A percentile compares a stretch with the other conserved stretches of the same genome.
Conservation (phyloP, 2,113 vertebrate genomes). For the Protobothrops mucrosquamatus region DNA sequence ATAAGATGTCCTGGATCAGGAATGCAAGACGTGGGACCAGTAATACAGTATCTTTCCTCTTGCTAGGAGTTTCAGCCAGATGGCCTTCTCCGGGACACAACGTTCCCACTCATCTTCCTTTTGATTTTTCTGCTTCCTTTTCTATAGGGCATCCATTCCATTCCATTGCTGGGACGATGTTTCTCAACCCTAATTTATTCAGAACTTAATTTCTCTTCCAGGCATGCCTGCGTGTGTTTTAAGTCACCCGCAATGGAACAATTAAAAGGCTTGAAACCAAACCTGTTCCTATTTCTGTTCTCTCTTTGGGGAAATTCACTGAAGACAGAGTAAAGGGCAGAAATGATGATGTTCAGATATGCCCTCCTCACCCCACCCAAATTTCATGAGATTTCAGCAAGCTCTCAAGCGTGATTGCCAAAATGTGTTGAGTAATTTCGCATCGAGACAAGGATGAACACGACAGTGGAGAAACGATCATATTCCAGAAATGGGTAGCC, state of each 20-base stretch:
- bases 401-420: background rate
- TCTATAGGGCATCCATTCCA: background rate
- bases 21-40: background rate
- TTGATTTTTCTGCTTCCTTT: background rate
- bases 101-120: background rate
- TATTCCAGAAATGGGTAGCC: background rate
- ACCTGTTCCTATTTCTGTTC: background rate
- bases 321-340: background rate
- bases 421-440: background rate
- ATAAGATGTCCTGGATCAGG: background rate
- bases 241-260: background rate
- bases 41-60: background rate
- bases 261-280: background rate
- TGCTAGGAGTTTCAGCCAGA: background rate
- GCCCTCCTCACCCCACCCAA: too few relatives aligned
- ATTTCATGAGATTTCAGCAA: background rate
- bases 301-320: background rate
- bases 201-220: background rate
- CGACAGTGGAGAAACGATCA: background rate
- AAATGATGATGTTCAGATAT: background rate
- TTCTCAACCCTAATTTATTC: background rate
- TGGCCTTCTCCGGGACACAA: background rate
- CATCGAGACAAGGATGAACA: background rate
- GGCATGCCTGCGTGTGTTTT: background rate
- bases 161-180: background rate